phyloP scores from a whole-genome alignment of 2,888 invertebrate species.

The Serrognathus titanus region DNA sequence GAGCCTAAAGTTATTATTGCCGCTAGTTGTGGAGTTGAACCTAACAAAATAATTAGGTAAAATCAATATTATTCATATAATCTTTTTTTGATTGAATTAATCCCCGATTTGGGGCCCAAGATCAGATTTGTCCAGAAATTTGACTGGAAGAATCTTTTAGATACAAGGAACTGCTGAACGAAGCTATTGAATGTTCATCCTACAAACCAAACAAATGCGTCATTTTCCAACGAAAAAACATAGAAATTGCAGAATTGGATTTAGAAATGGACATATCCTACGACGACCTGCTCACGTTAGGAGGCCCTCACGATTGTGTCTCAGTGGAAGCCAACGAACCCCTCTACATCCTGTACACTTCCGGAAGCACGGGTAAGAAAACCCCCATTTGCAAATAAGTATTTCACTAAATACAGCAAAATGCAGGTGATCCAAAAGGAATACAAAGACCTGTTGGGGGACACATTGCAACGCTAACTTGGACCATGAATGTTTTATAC shows the following conservation, averaged over 20 bases:
- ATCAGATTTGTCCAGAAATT: too few relatives aligned
- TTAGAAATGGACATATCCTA: slow-evolving; percentile 71
- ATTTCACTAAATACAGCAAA: background rate
- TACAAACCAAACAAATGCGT: slow-evolving; percentile 77
- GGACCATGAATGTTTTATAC: slow-evolving; percentile 81
- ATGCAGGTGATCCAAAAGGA: slow-evolving; percentile 66
- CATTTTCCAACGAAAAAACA: slow-evolving; percentile 73
- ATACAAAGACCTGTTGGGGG: slow-evolving; percentile 85
- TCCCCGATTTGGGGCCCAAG: too few relatives aligned
- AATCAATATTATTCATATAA: background rate
- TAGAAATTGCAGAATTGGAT: slow-evolving; percentile 60
- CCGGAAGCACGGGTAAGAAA: slow-evolving; percentile 72
- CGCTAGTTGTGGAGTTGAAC: slow-evolving; percentile 89
- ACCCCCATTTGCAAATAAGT: background rate
- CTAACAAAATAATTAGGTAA: slow-evolving; percentile 74
- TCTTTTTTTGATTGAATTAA: background rate
- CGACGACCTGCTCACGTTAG: slow-evolving; percentile 65
- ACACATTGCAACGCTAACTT: slow-evolving; percentile 80
- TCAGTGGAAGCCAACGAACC: slow-evolving; percentile 87
- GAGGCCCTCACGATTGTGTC: slow-evolving; percentile 73
- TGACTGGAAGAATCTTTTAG: too few relatives aligned
- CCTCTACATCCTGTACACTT: slow-evolving; percentile 88
- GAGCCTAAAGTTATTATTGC: slow-evolving; percentile 86
- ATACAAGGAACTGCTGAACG: slow-evolving; percentile 79
- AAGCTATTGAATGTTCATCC: slow-evolving; percentile 70